Conservation (phyloP, 2,888 invertebrate genomes). For the Drosophila basisetae region DNA sequence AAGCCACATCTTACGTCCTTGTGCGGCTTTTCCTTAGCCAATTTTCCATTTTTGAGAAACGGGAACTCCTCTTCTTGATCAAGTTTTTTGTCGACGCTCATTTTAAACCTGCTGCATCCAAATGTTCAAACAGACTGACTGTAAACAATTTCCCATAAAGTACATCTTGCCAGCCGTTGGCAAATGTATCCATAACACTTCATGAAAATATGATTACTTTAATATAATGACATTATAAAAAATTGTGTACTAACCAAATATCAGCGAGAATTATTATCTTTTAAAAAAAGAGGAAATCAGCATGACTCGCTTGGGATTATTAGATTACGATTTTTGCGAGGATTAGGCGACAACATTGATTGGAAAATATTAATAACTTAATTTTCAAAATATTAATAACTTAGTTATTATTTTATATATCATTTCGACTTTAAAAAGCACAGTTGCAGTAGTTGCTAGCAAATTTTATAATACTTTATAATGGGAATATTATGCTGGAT, state of each 20-base stretch:
- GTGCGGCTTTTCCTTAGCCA: constrained; percentile 21
- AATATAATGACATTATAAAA: constrained; percentile 13
- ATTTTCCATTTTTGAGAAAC: constrained; percentile 16
- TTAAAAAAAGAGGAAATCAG: neutral
- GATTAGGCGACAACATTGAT: constrained; percentile 1
- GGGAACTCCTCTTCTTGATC: constrained; percentile 31
- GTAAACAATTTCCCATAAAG: neutral
- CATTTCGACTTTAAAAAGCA: too few species aligned
- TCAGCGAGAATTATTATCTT: constrained; percentile 13
- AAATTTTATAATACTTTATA: neutral
- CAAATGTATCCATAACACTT: constrained; percentile 7
- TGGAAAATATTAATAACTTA: neutral
- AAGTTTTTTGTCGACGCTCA: constrained; percentile 32
- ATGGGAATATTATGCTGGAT: neutral
- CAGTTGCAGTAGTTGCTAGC: neutral
- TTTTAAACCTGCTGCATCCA: constrained; percentile 12
- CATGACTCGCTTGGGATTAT: constrained; percentile 8
- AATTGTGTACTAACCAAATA: neutral
- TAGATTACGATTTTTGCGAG: neutral
- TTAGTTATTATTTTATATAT: neutral
- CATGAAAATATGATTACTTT: neutral
- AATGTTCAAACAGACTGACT: constrained; percentile 24
- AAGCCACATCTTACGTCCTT: constrained; percentile 86
- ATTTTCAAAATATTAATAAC: neutral
- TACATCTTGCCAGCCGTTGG: constrained; percentile 5